Percentiles rank a stretch among this genome's conserved stretches.
Conservation (phyloP, 2,888 invertebrate species). For the Drosophila seclusa region DNA sequence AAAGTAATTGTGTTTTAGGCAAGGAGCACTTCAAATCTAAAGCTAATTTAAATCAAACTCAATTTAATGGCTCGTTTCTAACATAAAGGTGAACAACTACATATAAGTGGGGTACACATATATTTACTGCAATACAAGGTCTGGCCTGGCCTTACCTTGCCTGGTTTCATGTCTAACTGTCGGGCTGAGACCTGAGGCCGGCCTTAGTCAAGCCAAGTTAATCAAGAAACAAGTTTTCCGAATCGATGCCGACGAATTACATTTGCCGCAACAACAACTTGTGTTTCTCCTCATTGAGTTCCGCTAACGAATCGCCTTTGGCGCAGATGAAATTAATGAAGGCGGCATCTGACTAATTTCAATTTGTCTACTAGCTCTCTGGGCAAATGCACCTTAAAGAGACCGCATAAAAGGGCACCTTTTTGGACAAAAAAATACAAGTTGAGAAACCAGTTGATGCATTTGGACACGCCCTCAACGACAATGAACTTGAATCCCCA, state of each 20-base stretch:
- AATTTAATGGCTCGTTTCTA: conserved; percentile 1
- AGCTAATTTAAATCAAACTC: not conserved
- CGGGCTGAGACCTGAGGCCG: conserved; percentile 29
- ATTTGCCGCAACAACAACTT: conserved; percentile 27
- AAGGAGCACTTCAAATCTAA: not conserved
- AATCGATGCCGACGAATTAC: conserved; percentile 55
- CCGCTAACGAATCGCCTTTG: conserved; percentile 51
- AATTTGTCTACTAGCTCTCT: conserved; percentile 17
- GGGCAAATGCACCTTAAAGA: conserved; percentile 19
- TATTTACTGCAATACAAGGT: conserved; percentile 18
- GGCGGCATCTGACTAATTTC: conserved; percentile 47
- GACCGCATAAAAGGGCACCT: conserved; percentile 21
- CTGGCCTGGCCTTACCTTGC: conserved; percentile 33
- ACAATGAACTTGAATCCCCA: conserved; percentile 58
- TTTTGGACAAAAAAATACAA: not conserved
- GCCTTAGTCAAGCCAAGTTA: conserved; percentile 63
- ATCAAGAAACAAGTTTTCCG: conserved; percentile 65
- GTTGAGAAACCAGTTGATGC: conserved; percentile 17
- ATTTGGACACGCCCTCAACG: conserved; percentile 54
- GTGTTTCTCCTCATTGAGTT: conserved; percentile 49
- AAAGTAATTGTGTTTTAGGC: conserved; percentile 3
- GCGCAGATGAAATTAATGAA: conserved; percentile 29
- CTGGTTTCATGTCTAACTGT: conserved; percentile 37
- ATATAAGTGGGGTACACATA: conserved; percentile 8
- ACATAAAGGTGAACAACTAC: not conserved